Evolutionary conservation across 2,113 vertebrate species (phyloP), one percentile per base, ranked within the genome.

Genomic region (Zingel zingel): DNA sequence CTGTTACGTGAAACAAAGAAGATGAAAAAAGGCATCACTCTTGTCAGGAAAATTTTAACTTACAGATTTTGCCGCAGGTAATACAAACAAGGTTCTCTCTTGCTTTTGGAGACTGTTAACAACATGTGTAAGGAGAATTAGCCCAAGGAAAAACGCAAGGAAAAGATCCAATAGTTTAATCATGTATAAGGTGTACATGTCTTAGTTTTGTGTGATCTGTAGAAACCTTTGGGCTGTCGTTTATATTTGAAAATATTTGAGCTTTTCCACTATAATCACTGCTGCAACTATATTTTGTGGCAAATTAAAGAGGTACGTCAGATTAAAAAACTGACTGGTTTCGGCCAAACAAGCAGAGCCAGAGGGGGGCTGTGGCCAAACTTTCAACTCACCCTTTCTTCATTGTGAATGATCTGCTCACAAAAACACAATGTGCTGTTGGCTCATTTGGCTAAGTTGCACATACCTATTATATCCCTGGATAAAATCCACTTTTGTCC

Each of bases 1-100:
- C 18, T 83, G 84, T 87, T 78, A 56, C 75, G 45, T 77, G 81
- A 85, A 88, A 73, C 63, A 74, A 48, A 76, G 63, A 53, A 75
- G 51, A 50, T 74, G 45, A 69, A 85, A 82, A 79, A 81, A 63
- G 27, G 36, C 14, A 74, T 61, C 13, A 50, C 30, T 84, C 27
- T 53, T 77, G 62, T 72, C 59, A 72, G 74, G 73, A 85, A 68
- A 76, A 77, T 68, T 87, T 71, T 56, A 61, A 57, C 9, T 86
- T 50, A 62, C 13, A 77, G 50, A 82, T 88, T 69, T 73, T 25
- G 54, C 77, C 64, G 72, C 56, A 64, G 75, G 67, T 80, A 48
- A 75, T 63, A 59, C 53, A 77, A 82, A 63, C 30, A 82, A 73
- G 13, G 10, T 45, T 64, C 54, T 58, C 13, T 27, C 7, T 45